These are phyloP conservation scores for Pseudotriccus pelzelni DNA, from an alignment of 2,797 vertebrate genomes.

Conservation along the genomic window DNA sequence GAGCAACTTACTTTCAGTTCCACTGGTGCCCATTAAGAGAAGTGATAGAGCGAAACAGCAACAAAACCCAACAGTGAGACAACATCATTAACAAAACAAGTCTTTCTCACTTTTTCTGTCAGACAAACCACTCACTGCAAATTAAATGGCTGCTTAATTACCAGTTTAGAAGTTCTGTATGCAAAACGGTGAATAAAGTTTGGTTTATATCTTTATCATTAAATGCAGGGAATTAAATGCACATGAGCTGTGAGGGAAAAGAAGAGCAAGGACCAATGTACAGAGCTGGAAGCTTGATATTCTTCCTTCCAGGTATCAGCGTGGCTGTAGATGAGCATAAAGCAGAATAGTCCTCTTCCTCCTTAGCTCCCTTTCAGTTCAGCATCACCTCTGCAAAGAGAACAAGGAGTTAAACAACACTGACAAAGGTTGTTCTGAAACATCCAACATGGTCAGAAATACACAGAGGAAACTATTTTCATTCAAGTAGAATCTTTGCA, in stretches of 20 bases:
- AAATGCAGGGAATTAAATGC: background rate
- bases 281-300: accelerated
- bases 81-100: background rate
- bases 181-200: background rate
- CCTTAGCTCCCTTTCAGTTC: background rate
- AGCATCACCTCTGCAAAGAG: background rate
- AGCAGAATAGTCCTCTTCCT: background rate
- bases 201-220: background rate
- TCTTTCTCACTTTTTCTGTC: background rate
- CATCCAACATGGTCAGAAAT: background rate
- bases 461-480: background rate
- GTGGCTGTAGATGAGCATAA: background rate
- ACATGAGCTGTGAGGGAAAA: background rate
- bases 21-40: background rate
- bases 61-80: background rate
- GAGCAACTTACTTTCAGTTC: background rate
- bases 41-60: background rate
- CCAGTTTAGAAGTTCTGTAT: background rate
- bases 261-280: background rate
- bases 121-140: background rate
- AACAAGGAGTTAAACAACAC: background rate
- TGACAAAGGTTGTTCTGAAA: background rate
- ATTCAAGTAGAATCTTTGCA: background rate
- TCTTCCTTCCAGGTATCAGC: background rate
- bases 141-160: background rate